Evolutionary conservation across 2,797 vertebrate genomes (phyloP).

Genomic region (Scolopax bukidnonensis): DNA sequence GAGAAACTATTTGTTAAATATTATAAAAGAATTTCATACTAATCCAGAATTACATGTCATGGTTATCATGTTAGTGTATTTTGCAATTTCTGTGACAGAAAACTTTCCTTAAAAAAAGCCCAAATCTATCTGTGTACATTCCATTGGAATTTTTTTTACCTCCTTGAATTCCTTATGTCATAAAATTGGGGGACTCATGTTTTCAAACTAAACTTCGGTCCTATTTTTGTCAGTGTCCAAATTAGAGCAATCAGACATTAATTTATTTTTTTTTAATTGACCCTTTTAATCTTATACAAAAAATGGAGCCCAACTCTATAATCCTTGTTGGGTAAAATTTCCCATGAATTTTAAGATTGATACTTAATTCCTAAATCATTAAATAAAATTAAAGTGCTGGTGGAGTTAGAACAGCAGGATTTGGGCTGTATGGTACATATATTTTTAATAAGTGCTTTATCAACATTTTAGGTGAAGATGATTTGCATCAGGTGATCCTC

Average conservation of each 20-base stretch:
- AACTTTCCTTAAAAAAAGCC: not conserved
- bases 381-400: not conserved
- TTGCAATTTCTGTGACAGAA: conserved; percentile 26
- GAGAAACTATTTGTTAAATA: conserved; percentile 49
- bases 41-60: conserved; percentile 51
- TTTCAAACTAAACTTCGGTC: not conserved
- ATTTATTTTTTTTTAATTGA: not conserved
- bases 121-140: not conserved
- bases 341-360: not conserved
- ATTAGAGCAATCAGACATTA: not conserved
- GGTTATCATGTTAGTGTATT: conserved; percentile 14
- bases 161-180: not conserved
- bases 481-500: not conserved
- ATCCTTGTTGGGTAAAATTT: not conserved
- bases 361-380: not conserved
- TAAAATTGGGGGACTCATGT: not conserved
- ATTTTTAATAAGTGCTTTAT: not conserved
- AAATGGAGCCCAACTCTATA: not conserved
- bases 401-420: not conserved
- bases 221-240: not conserved
- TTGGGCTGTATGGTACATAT: rapidly evolving
- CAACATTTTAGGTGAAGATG: not conserved
- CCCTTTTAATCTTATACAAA: not conserved
- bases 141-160: not conserved
- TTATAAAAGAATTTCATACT: conserved; percentile 23